Evolutionary conservation across 37 sponge, comb jelly and placozoan species (phyloP).

Genomic region (Crambe crambe): DNA sequence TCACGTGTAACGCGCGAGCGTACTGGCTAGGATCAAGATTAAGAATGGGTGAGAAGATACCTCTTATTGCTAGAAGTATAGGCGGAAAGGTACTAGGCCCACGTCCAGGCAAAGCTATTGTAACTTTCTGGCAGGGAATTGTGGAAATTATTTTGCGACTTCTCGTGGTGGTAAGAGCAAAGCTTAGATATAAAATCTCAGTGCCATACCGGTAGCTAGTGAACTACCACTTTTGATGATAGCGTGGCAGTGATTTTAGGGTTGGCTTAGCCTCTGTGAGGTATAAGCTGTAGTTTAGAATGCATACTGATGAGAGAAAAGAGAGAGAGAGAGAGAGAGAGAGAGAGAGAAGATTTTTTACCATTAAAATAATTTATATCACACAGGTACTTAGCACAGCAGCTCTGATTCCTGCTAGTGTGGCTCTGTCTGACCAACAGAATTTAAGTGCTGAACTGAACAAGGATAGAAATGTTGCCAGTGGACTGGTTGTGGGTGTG

Average conservation of each 20-base stretch:
- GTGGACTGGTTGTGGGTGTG: constrained; percentile 23
- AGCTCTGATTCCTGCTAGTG: not conserved
- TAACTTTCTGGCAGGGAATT: constrained; percentile 66
- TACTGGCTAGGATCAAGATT: too few species aligned
- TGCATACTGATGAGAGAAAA: too few species aligned
- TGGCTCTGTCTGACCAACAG: not conserved
- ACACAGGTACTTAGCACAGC: not conserved
- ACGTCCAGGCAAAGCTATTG: constrained; percentile 48
- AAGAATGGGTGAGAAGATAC: constrained; percentile 22
- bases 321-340: too few species aligned
- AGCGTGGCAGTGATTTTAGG: too few species aligned
- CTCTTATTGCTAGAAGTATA: constrained; percentile 7
- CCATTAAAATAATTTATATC: too few species aligned
- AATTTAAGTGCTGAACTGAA: not conserved
- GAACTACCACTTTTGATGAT: too few species aligned
- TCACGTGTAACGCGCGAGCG: too few species aligned
- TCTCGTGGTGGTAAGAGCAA: constrained; percentile 25
- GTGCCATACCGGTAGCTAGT: too few species aligned
- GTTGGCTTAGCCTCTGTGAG: too few species aligned
- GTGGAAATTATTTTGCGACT: constrained; percentile 53
- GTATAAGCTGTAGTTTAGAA: too few species aligned
- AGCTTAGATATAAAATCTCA: too few species aligned
- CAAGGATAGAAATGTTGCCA: not conserved
- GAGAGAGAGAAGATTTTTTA: too few species aligned
- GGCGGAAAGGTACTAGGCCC: constrained; percentile 34